phyloP scores from a whole-genome alignment of 2,888 invertebrate genomes.

The Drosophila formosana region DNA sequence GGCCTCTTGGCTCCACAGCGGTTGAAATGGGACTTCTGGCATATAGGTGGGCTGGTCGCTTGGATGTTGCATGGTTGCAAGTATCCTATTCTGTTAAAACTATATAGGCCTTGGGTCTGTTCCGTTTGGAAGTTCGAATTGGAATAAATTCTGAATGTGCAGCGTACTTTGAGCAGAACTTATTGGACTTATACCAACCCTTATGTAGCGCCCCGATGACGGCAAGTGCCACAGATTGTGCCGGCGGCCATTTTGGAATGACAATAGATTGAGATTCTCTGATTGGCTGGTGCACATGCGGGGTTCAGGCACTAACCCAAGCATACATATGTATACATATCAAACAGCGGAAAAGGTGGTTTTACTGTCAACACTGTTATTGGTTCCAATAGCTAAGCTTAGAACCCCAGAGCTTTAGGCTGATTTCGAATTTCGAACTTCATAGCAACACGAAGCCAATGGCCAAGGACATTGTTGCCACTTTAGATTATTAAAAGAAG shows the following conservation, averaged over 20 bases:
- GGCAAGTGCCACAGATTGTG: constrained; percentile 32
- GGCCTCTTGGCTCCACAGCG: constrained; percentile 85
- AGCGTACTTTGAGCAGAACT: constrained; percentile 39
- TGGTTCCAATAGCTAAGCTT: no score
- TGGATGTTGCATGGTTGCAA: constrained; percentile 83
- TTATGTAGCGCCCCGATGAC: neutral
- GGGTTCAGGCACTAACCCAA: constrained; percentile 2
- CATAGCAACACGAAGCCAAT: no score
- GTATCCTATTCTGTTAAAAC: constrained; percentile 23
- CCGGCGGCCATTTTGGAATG: constrained; percentile 77
- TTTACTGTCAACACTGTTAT: neutral
- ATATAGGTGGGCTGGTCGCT: constrained; percentile 83
- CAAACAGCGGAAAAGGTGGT: neutral
- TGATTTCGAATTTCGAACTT: no score
- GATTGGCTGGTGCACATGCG: constrained; percentile 59
- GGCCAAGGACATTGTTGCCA: no score
- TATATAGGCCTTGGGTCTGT: constrained; percentile 46
- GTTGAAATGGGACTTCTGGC: constrained; percentile 85
- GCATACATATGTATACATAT: neutral
- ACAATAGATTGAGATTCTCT: constrained; percentile 68
- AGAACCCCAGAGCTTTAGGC: no score
- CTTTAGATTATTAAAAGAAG: no score
- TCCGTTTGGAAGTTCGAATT: constrained; percentile 73
- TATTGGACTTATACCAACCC: constrained; percentile 72
- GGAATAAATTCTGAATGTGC: constrained; percentile 59